These are phyloP conservation scores for Phrynosoma blainvillii DNA, from an alignment of 2,113 vertebrate genomes.

Conservation along the genomic window DNA sequence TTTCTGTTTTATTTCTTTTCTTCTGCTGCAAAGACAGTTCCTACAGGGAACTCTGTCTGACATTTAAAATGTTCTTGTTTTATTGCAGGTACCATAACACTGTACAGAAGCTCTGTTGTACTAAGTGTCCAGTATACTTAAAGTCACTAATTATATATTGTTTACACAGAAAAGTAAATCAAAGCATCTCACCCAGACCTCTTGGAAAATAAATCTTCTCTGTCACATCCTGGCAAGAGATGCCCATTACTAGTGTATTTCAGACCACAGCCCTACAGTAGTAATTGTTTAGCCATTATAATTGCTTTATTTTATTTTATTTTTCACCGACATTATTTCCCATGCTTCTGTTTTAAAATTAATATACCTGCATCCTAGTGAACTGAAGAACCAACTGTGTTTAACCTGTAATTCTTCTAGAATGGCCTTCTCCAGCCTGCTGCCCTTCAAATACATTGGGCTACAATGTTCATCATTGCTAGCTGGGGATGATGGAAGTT, in stretches of 20 bases:
- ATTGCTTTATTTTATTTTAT: neutral
- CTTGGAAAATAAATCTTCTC: slow-evolving; percentile 18
- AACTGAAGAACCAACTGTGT: slow-evolving; percentile 23
- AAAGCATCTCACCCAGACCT: slow-evolving; percentile 34
- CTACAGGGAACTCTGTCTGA: slow-evolving; percentile 11
- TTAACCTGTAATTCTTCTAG: neutral
- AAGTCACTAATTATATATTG: slow-evolving; percentile 14
- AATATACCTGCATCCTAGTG: slow-evolving; percentile 22
- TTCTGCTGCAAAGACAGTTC: neutral
- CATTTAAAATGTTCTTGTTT: slow-evolving; percentile 22
- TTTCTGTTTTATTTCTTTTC: neutral
- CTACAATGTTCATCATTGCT: neutral
- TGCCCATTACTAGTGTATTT: neutral
- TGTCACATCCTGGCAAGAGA: slow-evolving; percentile 20
- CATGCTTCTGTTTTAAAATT: slow-evolving; percentile 51
- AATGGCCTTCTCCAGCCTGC: neutral
- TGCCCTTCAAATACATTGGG: neutral
- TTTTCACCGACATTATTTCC: slow-evolving; percentile 40
- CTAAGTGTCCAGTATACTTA: slow-evolving; percentile 10
- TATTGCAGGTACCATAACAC: neutral
- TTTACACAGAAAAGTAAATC: neutral
- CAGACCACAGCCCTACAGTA: neutral
- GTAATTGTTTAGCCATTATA: neutral
- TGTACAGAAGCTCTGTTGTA: slow-evolving; percentile 10
- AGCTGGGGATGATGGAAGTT: neutral